Evolutionary conservation across 2,888 invertebrate species (phyloP).

Genomic region (Galeopsomyia nigrocyanea): DNA sequence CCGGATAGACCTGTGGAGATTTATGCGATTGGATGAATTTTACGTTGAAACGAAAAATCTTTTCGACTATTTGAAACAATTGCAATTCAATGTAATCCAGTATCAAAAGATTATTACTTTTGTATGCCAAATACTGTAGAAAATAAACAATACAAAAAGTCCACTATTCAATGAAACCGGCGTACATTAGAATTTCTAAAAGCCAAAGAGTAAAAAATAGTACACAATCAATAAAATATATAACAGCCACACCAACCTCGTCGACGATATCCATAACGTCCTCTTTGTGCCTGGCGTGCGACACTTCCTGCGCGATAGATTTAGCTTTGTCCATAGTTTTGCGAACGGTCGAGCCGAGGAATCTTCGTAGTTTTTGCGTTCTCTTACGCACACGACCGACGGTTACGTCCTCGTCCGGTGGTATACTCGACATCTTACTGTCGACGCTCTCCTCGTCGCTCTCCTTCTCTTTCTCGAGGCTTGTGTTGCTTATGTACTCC

Average conservation of each 20-base stretch:
- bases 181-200: background rate
- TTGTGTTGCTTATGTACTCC: constrained; percentile 84
- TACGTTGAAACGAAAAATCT: too few species aligned
- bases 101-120: too few species aligned
- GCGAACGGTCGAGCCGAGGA: constrained; percentile 90
- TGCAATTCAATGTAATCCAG: too few species aligned
- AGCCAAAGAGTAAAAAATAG: background rate
- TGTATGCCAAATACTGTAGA: too few species aligned
- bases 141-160: too few species aligned
- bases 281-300: constrained; percentile 89
- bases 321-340: constrained; percentile 93
- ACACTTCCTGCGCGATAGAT: constrained; percentile 89
- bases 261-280: constrained; percentile 88
- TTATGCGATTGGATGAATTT: too few species aligned
- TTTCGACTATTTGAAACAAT: too few species aligned
- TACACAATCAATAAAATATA: background rate
- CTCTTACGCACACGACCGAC: constrained; percentile 70
- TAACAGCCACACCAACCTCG: constrained; percentile 72
- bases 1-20: constrained; percentile 71
- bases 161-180: too few species aligned
- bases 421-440: constrained; percentile 74
- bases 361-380: constrained; percentile 78
- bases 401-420: constrained; percentile 70
- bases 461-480: constrained; percentile 78
- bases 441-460: constrained; percentile 84